These are phyloP conservation scores for Shinisaurus crocodilurus DNA, from an alignment of 2,113 vertebrate genomes.

Conservation along the genomic window DNA sequence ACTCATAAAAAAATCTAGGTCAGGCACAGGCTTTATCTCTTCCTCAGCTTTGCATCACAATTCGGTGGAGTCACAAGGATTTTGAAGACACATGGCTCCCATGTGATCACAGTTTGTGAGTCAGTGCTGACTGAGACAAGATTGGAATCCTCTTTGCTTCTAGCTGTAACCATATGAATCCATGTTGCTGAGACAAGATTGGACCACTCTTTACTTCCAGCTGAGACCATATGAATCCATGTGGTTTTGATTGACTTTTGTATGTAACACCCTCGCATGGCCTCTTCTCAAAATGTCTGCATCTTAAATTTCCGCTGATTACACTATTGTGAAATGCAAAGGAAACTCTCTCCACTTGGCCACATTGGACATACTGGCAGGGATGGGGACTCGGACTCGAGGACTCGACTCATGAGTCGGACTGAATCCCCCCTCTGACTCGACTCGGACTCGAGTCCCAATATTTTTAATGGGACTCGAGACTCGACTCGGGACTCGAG, in stretches of 20 bases:
- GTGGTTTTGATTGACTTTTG: slow-evolving; percentile 24
- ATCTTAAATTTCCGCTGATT: slow-evolving; percentile 18
- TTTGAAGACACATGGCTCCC: neutral
- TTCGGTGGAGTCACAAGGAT: neutral
- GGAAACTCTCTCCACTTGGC: neutral
- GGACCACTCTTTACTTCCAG: slow-evolving; percentile 17
- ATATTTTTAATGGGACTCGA: too few relatives aligned
- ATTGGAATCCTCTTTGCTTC: slow-evolving; percentile 20
- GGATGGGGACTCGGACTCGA: too few relatives aligned
- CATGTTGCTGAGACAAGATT: neutral
- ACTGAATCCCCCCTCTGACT: too few relatives aligned
- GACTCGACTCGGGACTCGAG: too few relatives aligned
- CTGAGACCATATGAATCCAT: slow-evolving; percentile 5
- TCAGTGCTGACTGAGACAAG: neutral
- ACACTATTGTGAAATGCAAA: neutral
- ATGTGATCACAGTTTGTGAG: neutral
- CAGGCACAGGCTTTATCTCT: neutral
- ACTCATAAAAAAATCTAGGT: neutral
- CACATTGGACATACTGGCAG: neutral
- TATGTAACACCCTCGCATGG: neutral
- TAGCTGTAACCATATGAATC: slow-evolving; percentile 3
- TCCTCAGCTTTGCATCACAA: neutral
- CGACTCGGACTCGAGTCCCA: too few relatives aligned
- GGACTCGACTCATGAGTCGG: too few relatives aligned
- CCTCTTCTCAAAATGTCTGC: neutral